Evolutionary conservation across 2,113 vertebrate species (phyloP).

Genomic region (Cyphomyrus plagiostoma): DNA sequence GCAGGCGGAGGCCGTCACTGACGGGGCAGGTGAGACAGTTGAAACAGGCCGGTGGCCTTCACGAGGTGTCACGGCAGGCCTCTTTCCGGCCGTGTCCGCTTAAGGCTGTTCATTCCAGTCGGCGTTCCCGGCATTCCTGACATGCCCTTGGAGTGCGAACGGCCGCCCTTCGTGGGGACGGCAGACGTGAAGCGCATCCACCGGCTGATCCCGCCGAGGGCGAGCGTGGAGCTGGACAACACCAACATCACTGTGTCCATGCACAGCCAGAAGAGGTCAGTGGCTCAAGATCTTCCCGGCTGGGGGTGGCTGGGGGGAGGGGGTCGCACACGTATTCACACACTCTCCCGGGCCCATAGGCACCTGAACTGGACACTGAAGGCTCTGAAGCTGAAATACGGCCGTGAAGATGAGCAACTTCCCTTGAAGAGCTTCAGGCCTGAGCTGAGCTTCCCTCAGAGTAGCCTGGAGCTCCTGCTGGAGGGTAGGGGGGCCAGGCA

Average conservation of each 20-base stretch:
- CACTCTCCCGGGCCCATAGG: conserved; percentile 48
- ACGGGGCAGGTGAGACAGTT: conserved; percentile 18
- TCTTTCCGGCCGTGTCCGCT: neutral
- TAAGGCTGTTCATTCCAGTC: neutral
- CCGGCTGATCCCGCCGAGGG: conserved; percentile 67
- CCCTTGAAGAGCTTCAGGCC: conserved; percentile 78
- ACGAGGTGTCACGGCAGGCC: neutral
- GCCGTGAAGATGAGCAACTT: conserved; percentile 74
- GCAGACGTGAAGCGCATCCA: conserved; percentile 64
- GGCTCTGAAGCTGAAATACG: conserved; percentile 72
- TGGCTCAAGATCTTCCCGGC: neutral
- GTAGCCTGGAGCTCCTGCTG: conserved; percentile 75
- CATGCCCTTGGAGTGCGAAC: conserved; percentile 44
- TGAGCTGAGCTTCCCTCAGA: conserved; percentile 80
- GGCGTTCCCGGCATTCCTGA: neutral
- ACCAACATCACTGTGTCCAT: conserved; percentile 84
- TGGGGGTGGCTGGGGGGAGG: neutral
- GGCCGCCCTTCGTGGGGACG: conserved; percentile 48
- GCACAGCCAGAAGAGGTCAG: conserved; percentile 93
- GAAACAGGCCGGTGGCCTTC: neutral
- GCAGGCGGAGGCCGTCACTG: neutral
- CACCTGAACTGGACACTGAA: conserved; percentile 94
- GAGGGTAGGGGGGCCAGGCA: conserved; percentile 65
- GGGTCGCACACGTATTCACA: neutral
- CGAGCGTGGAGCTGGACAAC: conserved; percentile 82